phyloP scores from a whole-genome alignment of 53 echinoderm and acorn worm genomes.

The Astropecten irregularis region DNA sequence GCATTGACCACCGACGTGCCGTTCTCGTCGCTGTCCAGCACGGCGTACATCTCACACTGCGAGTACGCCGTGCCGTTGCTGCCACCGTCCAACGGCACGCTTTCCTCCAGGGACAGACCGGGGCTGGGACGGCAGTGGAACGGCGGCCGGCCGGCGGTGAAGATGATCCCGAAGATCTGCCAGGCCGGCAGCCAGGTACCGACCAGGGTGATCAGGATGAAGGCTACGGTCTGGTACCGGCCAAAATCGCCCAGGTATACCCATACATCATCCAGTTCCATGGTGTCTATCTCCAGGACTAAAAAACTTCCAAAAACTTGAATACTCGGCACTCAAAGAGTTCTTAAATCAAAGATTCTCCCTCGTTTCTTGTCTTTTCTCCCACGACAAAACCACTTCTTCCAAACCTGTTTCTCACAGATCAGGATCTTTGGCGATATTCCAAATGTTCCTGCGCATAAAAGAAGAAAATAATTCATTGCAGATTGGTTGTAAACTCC shows the following conservation, averaged over 20 bases:
- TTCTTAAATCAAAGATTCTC: too few species aligned
- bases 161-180: slow-evolving; percentile 79
- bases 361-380: too few species aligned
- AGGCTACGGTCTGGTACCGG: slow-evolving; percentile 79
- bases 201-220: slow-evolving; percentile 69
- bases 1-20: slow-evolving; percentile 37
- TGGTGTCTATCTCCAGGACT: slow-evolving; percentile 34
- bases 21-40: neutral
- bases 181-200: slow-evolving; percentile 91
- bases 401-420: too few species aligned
- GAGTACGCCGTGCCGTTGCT: neutral
- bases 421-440: too few species aligned
- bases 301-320: too few species aligned
- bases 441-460: too few species aligned
- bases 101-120: slow-evolving; percentile 27
- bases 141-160: slow-evolving; percentile 48
- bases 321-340: neutral
- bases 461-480: too few species aligned
- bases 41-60: slow-evolving; percentile 48
- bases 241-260: slow-evolving; percentile 82
- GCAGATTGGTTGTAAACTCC: too few species aligned
- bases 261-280: slow-evolving; percentile 84
- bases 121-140: slow-evolving; percentile 60
- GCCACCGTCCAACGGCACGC: slow-evolving; percentile 10
- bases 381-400: too few species aligned